Conservation (phyloP, 2,888 invertebrate species). For the Agapetus fuscipes region DNA sequence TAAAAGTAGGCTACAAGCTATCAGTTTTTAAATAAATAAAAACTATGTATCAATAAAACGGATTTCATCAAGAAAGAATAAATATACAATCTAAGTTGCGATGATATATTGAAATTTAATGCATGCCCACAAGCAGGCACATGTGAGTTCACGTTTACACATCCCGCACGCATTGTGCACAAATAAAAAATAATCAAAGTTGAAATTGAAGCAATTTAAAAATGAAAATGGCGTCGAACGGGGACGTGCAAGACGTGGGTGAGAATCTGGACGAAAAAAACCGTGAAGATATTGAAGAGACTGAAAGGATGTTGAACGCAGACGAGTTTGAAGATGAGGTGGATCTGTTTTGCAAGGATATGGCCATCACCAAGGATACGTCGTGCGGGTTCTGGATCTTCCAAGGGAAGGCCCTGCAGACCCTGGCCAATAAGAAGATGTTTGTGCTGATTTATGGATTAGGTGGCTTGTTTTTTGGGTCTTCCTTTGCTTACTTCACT, state of each 20-base stretch:
- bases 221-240: background rate
- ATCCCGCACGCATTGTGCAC: background rate
- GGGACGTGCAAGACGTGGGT: no score
- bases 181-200: background rate
- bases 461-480: conserved; percentile 57
- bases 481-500: conserved; percentile 61
- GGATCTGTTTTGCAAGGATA: conserved; percentile 38
- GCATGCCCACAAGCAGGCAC: no score
- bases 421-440: conserved; percentile 48
- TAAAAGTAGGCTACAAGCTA: no score
- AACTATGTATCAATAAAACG: no score
- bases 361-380: conserved; percentile 50
- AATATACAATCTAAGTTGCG: background rate
- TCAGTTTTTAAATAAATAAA: no score
- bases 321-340: conserved; percentile 21
- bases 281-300: no score
- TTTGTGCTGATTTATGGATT: conserved; percentile 56
- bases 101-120: background rate
- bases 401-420: conserved; percentile 47
- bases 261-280: no score
- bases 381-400: conserved; percentile 55
- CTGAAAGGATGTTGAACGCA: conserved; percentile 1
- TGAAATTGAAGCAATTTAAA: background rate
- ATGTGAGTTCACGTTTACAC: no score
- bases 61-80: background rate